Evolutionary conservation across 2,888 invertebrate genomes (phyloP), one percentile per base, ranked within the genome.

Genomic region (Arctia plantaginis): DNA sequence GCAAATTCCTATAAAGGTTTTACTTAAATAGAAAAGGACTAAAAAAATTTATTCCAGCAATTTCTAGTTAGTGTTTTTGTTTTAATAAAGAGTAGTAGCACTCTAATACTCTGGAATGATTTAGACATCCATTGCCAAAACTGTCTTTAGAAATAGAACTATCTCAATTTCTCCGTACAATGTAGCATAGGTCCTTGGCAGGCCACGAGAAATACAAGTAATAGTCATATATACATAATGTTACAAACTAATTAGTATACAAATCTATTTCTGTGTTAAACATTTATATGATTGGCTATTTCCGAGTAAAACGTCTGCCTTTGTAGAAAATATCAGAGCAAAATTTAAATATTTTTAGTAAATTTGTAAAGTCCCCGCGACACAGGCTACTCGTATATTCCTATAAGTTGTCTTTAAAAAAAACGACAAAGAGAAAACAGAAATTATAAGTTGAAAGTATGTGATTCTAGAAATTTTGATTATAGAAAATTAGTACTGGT

Each of bases 91-190:
- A 66, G 20, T 39, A 20, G 6, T 7, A 10, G 20, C 20, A 33
- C 64, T 33, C 70, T 41, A 62, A 74, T 30, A 20, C 27, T 30
- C 41, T 77, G 77, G 72, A 82, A 62, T 41, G 71, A 51, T 59
- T 66, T 68, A 35, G 64, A 59, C 66, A 66, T 55, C 64, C 27
- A 71, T 64, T 75, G 79, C 79, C 82, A 75, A 81, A 71, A 64
- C 51, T 65, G 76, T 35, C 3, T 69, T 65, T 66, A 62, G 66
- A 83, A 74, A 69, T 79, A 81, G 75, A 81, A 55, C 51, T 65
- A 51, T 75, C n/a, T 68, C 18, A 51, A 69, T 69, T 55, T 39
- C 69, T 64, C 47, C 55, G 35, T 68, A 82, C 82, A 82, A 72
- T 79, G 82, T 75, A 74, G 69, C 47, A 41, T 59, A 65, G 20